A percentile compares a stretch with the other conserved stretches of the same genome.
phyloP scores from a whole-genome alignment of 2,888 invertebrate genomes.

The Onthophagus sagittarius region DNA sequence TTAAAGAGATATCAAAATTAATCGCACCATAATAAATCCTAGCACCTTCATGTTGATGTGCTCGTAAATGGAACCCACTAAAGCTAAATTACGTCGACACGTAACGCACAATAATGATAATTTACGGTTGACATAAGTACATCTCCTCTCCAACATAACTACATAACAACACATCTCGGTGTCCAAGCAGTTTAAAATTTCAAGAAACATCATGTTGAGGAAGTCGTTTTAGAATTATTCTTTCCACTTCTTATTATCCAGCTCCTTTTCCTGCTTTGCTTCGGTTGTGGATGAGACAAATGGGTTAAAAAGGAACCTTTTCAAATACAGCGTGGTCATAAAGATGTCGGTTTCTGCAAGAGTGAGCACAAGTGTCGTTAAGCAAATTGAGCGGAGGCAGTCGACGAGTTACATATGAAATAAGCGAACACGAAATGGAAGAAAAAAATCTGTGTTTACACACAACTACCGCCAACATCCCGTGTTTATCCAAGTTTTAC shows the following conservation, averaged over 20 bases:
- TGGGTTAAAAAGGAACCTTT: too few relatives aligned
- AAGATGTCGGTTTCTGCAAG: background rate
- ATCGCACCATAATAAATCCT: background rate
- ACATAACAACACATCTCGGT: too few relatives aligned
- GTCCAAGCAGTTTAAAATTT: background rate
- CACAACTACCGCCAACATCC: background rate
- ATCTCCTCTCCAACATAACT: background rate
- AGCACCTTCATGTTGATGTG: background rate
- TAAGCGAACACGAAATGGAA: background rate
- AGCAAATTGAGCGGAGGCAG: background rate
- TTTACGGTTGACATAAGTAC: background rate
- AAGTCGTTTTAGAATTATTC: background rate
- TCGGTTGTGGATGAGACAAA: too few relatives aligned
- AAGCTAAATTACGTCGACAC: background rate
- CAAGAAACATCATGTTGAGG: background rate
- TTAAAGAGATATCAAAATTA: background rate
- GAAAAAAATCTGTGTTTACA: background rate
- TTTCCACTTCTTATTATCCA: too few relatives aligned
- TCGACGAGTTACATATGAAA: too few relatives aligned
- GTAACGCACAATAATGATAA: background rate
- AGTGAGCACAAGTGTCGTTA: background rate
- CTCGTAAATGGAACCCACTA: background rate
- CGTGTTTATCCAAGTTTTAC: background rate
- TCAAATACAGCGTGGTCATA: background rate
- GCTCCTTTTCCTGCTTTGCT: too few relatives aligned